Evolutionary conservation across 2,797 vertebrate species (phyloP).

Genomic region (Ambastaia sidthimunki): DNA sequence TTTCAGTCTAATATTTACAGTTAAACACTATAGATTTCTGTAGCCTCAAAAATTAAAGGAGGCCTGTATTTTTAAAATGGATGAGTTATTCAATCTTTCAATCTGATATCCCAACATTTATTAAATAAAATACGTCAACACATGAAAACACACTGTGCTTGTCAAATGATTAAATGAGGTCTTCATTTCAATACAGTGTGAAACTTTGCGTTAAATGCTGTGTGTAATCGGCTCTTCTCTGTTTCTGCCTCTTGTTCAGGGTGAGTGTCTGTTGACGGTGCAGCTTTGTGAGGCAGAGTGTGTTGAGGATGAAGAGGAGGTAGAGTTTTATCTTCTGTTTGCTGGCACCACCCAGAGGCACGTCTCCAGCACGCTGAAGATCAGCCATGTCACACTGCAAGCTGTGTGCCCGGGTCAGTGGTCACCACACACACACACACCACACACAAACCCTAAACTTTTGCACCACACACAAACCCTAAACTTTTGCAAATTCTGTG

Average conservation of each 20-base stretch:
- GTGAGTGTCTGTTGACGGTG: slow-evolving; percentile 88
- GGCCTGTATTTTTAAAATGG: too few relatives aligned
- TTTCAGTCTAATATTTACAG: background rate
- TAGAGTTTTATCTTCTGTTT: slow-evolving; percentile 89
- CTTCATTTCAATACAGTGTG: background rate
- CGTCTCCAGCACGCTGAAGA: slow-evolving; percentile 83
- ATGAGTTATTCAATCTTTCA: too few relatives aligned
- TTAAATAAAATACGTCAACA: too few relatives aligned
- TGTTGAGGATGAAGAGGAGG: slow-evolving; percentile 73
- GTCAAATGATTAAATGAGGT: too few relatives aligned
- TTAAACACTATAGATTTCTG: background rate
- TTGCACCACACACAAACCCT: background rate
- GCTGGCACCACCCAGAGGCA: slow-evolving; percentile 86
- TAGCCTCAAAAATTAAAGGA: background rate
- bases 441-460: slow-evolving; percentile 15
- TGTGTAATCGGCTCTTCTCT: slow-evolving; percentile 39
- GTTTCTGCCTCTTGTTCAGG: slow-evolving; percentile 70
- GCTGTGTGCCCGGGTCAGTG: slow-evolving; percentile 87
- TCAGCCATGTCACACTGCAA: slow-evolving; percentile 83
- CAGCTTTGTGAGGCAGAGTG: slow-evolving; percentile 81
- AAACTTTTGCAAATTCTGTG: background rate
- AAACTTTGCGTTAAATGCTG: background rate
- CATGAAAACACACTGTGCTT: too few relatives aligned
- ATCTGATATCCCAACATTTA: too few relatives aligned
- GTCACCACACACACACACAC: slow-evolving; percentile 7